Evolutionary conservation across 2,797 vertebrate genomes (phyloP).

Genomic region (Coendou prehensilis): DNA sequence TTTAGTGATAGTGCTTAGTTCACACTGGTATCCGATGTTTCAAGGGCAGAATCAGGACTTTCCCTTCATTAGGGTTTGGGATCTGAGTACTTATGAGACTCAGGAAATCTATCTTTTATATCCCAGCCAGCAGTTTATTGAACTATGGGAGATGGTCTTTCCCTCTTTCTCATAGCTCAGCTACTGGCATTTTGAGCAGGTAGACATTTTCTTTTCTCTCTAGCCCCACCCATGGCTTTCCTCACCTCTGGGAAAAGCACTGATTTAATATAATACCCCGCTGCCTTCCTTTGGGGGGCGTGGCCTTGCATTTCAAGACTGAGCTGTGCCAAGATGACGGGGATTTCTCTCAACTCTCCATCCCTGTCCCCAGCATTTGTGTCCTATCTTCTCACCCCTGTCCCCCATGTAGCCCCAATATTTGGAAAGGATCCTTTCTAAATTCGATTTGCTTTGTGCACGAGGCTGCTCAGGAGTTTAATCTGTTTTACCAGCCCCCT

Average conservation of each 20-base stretch:
- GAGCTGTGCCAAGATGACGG: not conserved
- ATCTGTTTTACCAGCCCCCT: not conserved
- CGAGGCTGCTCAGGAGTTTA: not conserved
- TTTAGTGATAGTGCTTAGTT: conserved; percentile 30
- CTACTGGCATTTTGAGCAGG: conserved; percentile 24
- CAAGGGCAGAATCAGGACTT: conserved; percentile 31
- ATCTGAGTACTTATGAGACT: conserved; percentile 34
- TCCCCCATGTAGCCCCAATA: not conserved
- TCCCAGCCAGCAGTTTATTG: not conserved
- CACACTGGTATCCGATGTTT: conserved; percentile 18
- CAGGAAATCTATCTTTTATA: conserved; percentile 21
- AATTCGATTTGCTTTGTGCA: conserved; percentile 30
- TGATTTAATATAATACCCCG: not conserved
- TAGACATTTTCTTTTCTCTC: not conserved
- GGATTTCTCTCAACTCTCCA: not conserved
- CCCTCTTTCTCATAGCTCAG: not conserved
- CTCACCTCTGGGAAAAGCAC: not conserved
- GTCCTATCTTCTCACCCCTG: not conserved
- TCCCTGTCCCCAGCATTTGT: not conserved
- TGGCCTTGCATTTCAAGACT: not conserved
- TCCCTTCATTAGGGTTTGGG: not conserved
- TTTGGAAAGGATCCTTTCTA: conserved; percentile 6
- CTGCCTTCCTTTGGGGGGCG: not conserved
- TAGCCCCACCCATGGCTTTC: not conserved
- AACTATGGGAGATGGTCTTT: not conserved